Base-by-base conservation (phyloP, 2,888 invertebrate genomes). In the Cactoblastis cactorum region DNA sequence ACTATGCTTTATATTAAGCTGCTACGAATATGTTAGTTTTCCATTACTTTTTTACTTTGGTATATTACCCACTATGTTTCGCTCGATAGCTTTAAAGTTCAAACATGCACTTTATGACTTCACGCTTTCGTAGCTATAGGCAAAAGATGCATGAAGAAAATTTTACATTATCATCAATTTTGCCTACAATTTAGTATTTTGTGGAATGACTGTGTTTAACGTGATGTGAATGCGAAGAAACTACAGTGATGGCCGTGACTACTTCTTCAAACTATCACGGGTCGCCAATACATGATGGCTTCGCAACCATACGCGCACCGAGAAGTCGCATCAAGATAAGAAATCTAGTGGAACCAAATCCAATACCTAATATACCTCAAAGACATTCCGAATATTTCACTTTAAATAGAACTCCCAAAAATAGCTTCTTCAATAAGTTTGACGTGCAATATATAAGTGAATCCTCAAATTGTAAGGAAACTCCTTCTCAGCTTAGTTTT, bases 241-340 rank as follows among this genome's bases (percentile, higher is more conserved):
- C 59, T 55, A 54, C 62, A 51, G 69, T 71, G 38, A 83, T 83
- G 88, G 88, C 89, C 48, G 85, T 87, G 50, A 87, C 88, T 14
- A 86, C 87, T 51, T 84, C 89, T 24, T 71, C 80, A 49, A 81
- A 81, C 46, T 88, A 80, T 69, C 84, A 87, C 67, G 86, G 86
- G 50, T 83, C 92, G 49, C 93, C 94, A 53, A 93, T 96, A 48
- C 94, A 95, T 80, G 96, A 96, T 80, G 96, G 96, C 51, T 96
- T 95, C 82, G 96, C 96, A 48, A 96, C 96, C n/a, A 95, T 96
- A 63, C 90, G 95, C 53, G 91, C 94, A 11, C 92, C 89, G 32
- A 82, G 90, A 63, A 90, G 89, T 65, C 74, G 87, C 59, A 86
- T 88, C 58, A 90, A 90, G 63, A 86, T 89, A 65, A 84, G 87